Conservation (phyloP, 2,113 vertebrate species). For the Calidris pygmaea region DNA sequence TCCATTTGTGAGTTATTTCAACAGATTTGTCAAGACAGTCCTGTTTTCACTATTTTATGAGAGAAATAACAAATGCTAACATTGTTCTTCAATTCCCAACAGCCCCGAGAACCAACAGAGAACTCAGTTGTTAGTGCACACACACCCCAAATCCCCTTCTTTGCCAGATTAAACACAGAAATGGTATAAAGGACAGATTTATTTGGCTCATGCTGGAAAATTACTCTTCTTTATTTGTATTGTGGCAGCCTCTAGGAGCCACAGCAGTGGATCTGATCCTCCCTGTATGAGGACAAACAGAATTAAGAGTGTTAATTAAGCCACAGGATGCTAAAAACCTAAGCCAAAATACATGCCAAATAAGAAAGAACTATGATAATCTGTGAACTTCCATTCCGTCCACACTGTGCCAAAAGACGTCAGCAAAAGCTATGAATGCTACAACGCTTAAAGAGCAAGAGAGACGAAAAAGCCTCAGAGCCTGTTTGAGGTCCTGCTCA, state of each 20-base stretch:
- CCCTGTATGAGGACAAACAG: not conserved
- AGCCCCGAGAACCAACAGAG: not conserved
- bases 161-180: not conserved
- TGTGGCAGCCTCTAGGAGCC: not conserved
- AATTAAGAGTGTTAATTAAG: not conserved
- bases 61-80: not conserved
- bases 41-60: not conserved
- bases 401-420: not conserved
- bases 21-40: not conserved
- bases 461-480: not conserved
- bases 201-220: not conserved
- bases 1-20: not conserved
- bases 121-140: not conserved
- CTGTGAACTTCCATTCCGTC: not conserved
- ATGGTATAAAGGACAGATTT: constrained; percentile 6
- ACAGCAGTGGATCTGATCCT: not conserved
- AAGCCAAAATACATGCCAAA: not conserved
- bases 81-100: not conserved
- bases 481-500: not conserved
- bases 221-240: not conserved
- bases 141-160: not conserved
- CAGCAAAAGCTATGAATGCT: not conserved
- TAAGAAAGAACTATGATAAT: not conserved
- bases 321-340: not conserved
- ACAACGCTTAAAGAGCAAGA: not conserved